Base-by-base conservation (phyloP, 2,113 vertebrate species). In the Cinclus cinclus region DNA sequence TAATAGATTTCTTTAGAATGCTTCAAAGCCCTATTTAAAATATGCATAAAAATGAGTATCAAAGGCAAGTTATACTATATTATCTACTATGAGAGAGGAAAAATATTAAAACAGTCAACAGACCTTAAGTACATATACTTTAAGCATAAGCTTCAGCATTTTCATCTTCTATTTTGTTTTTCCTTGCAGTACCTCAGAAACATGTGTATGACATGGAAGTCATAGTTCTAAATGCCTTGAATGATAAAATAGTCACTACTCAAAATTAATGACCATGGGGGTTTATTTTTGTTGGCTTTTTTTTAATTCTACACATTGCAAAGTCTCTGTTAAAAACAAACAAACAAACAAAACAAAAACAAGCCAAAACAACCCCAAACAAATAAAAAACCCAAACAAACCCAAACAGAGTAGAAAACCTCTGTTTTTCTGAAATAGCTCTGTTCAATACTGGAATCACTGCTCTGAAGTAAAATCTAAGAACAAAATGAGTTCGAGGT, bases 251-350 rank as follows among this genome's bases (percentile, higher is more conserved):
- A 73, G 4, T 24, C 39, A 78, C 9, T 5, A 41, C 20, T 65
- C 42, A 28, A 74, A 81, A 67, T 41, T 47, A 73, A 60, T 0
- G 0, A 18, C 31, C 5, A 47, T n/a, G 0, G 0, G 7, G 7
- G 3, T 37, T 74, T 41, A 9, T 6, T 47, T 70, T 87, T 42
- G 14, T 50, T 25, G 28, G 28, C 11, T 2, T 28, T 37, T 55
- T 60, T 41, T 47, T 9, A 41, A 49, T 8, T 30, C 62, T 39
- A 39, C 2, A 3, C 6, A 9, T 28, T 25, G 25, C 30, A 14
- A 87, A 70, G 2, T 49, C 3, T 30, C 13, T 50, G 13, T 28
- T 42, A 3, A 55, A 89, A 83, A 41, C 4, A 58, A 28, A 60
- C 6, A 12, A 25, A 1, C 5, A 44, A 59, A 15, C 8, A 21